Base-by-base conservation (phyloP, 2,888 invertebrate species). In the Agrypnus murinus region DNA sequence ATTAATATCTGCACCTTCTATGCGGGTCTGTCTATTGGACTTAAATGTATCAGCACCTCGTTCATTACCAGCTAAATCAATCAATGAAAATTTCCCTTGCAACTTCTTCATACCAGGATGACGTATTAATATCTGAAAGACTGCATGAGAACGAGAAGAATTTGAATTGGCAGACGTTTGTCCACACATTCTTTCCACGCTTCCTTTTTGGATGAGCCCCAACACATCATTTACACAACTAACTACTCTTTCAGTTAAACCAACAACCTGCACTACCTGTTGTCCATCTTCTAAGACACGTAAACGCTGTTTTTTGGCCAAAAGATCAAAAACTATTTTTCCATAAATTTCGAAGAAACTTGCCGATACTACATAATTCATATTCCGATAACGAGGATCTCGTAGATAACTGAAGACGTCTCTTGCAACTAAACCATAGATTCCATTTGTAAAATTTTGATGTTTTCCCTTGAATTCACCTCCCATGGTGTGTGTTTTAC, bases 301-400 rank as follows among this genome's bases (percentile, higher is more conserved):
- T 43, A 99, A 89, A 83, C 98, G 96, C 78, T 95, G 92, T 86
- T 99, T 99, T 80, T 96, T 95, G 69, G 97, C 95, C 68, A 96
- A 86, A 53, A 96, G 87, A 86, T 96, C 96, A 84, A 95, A 95
- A 65, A 95, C 88, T 89, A 99, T 96, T 79, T 98, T 98, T 81
- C 98, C 98, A 86, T 99, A 99, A 79, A 99, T 99, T 88, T 99
- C 99, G 87, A 99, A 99, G 88, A 99, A 99, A 81, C 97, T 97
- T 55, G 97, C 95, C 43, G 95, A 95, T 6, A 99, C 95, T 75
- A 92, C 90, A 77, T 98, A 90, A 86, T 96, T 95, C 80, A 94
- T 89, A 71, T 92, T 90, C 80, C 92, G 91, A 87, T 95, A 96
- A 82, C 94, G 94, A 58, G 94, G 89, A 72, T 92, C 77, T 10